Evolutionary conservation across 2,797 vertebrate species (phyloP).

Genomic region (Melopsittacus undulatus): DNA sequence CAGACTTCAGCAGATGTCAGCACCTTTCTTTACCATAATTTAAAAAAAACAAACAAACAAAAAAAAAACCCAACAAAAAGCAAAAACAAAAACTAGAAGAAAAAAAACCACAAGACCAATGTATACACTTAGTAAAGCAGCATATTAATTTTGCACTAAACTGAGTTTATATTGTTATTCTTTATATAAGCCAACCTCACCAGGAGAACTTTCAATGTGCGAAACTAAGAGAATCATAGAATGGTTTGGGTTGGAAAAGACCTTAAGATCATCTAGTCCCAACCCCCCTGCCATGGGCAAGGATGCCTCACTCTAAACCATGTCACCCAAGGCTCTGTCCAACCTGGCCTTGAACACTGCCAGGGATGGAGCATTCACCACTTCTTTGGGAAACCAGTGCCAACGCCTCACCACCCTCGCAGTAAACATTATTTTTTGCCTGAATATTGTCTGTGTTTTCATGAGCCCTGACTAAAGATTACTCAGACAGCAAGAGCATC

Average conservation of each 20-base stretch:
- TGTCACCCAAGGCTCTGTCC: not conserved
- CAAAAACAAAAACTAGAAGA: not conserved
- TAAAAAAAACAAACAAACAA: not conserved
- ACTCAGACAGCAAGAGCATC: not conserved
- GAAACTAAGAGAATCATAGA: not conserved
- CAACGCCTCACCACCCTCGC: not conserved
- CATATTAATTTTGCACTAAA: not conserved
- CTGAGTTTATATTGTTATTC: not conserved
- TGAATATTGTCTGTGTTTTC: not conserved
- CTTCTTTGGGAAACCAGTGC: not conserved
- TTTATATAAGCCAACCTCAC: not conserved
- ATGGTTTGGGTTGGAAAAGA: not conserved
- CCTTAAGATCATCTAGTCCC: not conserved
- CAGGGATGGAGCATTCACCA: not conserved
- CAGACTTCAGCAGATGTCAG: not conserved
- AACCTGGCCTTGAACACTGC: not conserved
- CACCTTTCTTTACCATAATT: not conserved
- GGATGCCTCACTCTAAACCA: not conserved
- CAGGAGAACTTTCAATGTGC: not conserved
- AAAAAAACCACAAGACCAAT: not conserved
- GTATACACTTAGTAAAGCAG: not conserved
- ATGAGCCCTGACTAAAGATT: not conserved
- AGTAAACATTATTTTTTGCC: not conserved
- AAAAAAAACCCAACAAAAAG: no score
- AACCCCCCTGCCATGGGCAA: not conserved